Conservation (phyloP, 1,140 invertebrate genomes). For the Pogonus chalceus region DNA sequence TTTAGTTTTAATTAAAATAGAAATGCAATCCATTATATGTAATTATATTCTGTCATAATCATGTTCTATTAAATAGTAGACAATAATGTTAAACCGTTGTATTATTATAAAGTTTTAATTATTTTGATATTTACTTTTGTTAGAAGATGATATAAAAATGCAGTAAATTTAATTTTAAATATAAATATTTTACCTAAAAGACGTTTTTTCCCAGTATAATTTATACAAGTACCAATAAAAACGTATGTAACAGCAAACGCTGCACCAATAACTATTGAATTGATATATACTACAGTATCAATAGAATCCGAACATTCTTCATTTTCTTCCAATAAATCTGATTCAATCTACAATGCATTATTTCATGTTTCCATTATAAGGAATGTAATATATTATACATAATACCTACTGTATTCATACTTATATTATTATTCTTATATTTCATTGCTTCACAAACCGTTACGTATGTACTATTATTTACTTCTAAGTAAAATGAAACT, state of each 20-base stretch:
- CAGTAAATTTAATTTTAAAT: not conserved
- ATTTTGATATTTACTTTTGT: no score
- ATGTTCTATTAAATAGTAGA: no score
- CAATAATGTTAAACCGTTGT: no score
- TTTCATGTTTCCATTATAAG: not conserved
- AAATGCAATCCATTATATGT: no score
- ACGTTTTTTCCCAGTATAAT: constrained; percentile 36
- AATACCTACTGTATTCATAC: not conserved
- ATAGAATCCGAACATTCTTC: constrained; percentile 23
- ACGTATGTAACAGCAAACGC: constrained; percentile 39
- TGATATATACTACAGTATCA: constrained; percentile 36
- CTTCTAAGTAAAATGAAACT: constrained; percentile 24
- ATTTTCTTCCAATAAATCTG: not conserved
- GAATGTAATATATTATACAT: not conserved
- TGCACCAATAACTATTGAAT: constrained; percentile 38
- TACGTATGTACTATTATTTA: constrained; percentile 15
- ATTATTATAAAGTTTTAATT: no score
- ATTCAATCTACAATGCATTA: constrained; percentile 2
- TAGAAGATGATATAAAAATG: no score
- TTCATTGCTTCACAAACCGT: constrained; percentile 24
- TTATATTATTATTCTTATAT: not conserved
- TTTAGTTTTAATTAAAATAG: no score
- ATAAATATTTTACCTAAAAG: constrained; percentile 11
- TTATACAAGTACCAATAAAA: constrained; percentile 40
- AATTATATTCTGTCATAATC: no score